Evolutionary conservation across 2,113 vertebrate species (phyloP).

Genomic region (Chitala chitala): DNA sequence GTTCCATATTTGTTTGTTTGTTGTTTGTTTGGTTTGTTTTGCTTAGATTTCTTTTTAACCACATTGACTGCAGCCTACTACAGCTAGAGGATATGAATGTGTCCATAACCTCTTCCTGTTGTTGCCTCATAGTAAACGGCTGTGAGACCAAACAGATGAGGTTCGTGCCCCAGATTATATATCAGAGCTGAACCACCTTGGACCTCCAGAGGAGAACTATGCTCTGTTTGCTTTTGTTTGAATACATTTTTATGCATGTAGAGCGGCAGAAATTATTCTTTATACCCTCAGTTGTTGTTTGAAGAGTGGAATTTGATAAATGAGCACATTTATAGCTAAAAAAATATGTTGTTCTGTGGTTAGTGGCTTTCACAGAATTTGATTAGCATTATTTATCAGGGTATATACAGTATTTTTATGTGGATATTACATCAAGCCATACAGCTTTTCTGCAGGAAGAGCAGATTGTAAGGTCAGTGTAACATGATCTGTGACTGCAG

Average conservation of each 20-base stretch:
- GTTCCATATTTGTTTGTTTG: slow-evolving; percentile 41
- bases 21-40: slow-evolving; percentile 45
- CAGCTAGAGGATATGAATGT: slow-evolving; percentile 47
- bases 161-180: slow-evolving; percentile 16
- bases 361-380: not conserved
- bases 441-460: no score
- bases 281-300: not conserved
- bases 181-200: not conserved
- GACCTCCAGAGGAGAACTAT: not conserved
- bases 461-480: no score
- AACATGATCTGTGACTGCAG: no score
- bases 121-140: slow-evolving; percentile 54
- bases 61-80: slow-evolving; percentile 46
- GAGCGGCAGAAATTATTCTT: not conserved
- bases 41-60: slow-evolving; percentile 54
- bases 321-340: not conserved
- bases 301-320: not conserved
- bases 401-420: no score
- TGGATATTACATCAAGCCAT: no score
- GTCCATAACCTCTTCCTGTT: slow-evolving; percentile 49
- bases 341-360: not conserved
- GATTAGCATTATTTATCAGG: not conserved
- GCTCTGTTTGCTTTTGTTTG: no score
- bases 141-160: slow-evolving; percentile 36
- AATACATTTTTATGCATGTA: no score